Base-by-base conservation (phyloP, 2,888 invertebrate species). In the Baronia brevicornis region DNA sequence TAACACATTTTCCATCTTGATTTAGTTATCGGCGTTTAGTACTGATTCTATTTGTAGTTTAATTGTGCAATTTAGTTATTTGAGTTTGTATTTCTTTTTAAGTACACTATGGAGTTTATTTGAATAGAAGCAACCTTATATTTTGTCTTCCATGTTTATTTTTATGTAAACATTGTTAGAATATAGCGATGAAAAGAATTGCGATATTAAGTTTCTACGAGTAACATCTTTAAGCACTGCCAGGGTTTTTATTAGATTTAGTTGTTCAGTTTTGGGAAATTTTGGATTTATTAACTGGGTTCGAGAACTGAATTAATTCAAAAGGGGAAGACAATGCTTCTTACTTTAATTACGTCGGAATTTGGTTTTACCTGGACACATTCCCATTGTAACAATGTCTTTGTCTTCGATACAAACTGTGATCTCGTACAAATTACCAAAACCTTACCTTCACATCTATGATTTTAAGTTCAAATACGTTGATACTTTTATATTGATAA, bases 351-450 rank as follows among this genome's bases (percentile, higher is more conserved):
- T n/a, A n/a, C n/a, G n/a, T n/a, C n/a, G n/a, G n/a, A n/a, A n/a
- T n/a, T n/a, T n/a, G n/a, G n/a, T n/a, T n/a, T 19, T 20, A 33
- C 39, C 38, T 48, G 44, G 43, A 44, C 43, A 41, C 46, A 43
- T 53, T 49, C 47, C 53, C 41, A 22, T 38, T 19, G 32, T 38
- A 27, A 36, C 27, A 31, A 39, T 40, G 41, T 35, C 28, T 38
- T 46, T 26, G 30, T 37, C 36, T 41, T 40, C 45, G 38, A 36
- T 51, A 39, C 46, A 54, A 58, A 56, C 56, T 65, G 57, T 71
- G 77, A 75, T 77, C 73, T 78, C 75, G 68, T 64, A 46, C 63
- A 58, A 63, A 60, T 66, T 67, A 75, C 75, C 72, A 72, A 78
- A 73, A 48, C 60, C 62, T 60, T 42, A 59, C 33, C 20, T 33